Base-by-base conservation (phyloP, 2,888 invertebrate species). In the Protophormia terraenovae region DNA sequence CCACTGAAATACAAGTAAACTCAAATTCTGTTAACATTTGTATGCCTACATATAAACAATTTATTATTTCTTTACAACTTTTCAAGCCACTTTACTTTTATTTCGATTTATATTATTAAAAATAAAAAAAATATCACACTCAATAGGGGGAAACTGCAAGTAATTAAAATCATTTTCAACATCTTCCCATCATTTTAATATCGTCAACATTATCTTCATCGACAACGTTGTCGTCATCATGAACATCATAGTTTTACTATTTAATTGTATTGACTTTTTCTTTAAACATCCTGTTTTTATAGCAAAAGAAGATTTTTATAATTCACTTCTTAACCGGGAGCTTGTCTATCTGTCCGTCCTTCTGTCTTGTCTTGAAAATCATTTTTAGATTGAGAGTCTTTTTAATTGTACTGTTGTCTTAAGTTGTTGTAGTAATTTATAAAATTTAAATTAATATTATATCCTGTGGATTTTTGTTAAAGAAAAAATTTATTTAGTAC, bases 171-270 rank as follows among this genome's bases (percentile, higher is more conserved):
- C 38, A 77, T 76, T 77, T 80, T 67, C 66, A 81, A 72, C 80
- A 72, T 77, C 60, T n/a, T n/a, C 80, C 32, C 80, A 41, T 77
- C 80, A 84, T 80, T 84, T 76, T 67, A 81, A 76, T 84, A 72
- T 55, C 71, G 53, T 72, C 66, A 58, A 80, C 66, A 67, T 80
- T 47, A 64, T 29, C 71, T 50, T 22, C 45, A 45, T 69, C 16
- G 50, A 27, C 58, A 32, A 12, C 29, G 14, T 27, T 12, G 14
- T 38, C 62, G 35, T 53, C 47, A 14, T 29, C 73, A 19, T 55
- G n/a, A n/a, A n/a, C 32, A 24, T 66, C 64, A 80, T 80, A 80
- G 72, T 72, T 76, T 79, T 66, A 50, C 5, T 41, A 71, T 71
- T 58, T 58, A 80, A 72, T 80, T 66, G 69, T 84, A 78, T 83